Evolutionary conservation across 2,797 vertebrate genomes (phyloP).

Genomic region (Otolemur crassicaudatus): DNA sequence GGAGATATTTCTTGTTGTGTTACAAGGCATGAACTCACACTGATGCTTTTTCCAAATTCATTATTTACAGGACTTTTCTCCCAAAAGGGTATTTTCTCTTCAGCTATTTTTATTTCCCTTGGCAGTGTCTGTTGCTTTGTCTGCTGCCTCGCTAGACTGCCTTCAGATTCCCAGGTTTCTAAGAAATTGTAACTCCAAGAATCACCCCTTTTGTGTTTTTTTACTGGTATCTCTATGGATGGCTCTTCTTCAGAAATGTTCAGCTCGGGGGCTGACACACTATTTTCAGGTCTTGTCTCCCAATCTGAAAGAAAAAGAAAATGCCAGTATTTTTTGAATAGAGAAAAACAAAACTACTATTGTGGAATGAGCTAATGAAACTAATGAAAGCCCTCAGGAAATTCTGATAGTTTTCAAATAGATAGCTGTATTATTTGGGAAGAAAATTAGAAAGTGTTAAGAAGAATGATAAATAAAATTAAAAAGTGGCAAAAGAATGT

Average conservation of each 20-base stretch:
- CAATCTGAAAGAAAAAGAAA: conserved; percentile 75
- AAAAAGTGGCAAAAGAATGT: neutral
- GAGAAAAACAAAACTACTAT: neutral
- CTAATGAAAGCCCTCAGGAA: neutral
- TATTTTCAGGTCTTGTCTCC: conserved; percentile 36
- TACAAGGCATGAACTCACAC: conserved; percentile 3
- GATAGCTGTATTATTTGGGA: neutral
- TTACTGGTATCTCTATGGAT: neutral
- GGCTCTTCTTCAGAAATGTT: neutral
- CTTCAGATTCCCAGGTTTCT: neutral
- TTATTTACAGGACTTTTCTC: conserved; percentile 42
- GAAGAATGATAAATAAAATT: neutral
- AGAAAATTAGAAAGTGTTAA: neutral
- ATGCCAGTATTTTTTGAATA: neutral
- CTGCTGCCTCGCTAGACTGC: conserved; percentile 12
- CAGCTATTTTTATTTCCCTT: neutral
- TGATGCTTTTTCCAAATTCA: conserved; percentile 40
- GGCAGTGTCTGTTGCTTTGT: neutral
- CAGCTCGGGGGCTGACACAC: neutral
- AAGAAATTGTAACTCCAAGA: neutral
- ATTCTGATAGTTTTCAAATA: conserved; percentile 15
- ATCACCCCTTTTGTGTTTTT: neutral
- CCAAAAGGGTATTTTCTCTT: neutral
- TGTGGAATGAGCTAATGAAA: neutral
- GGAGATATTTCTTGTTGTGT: conserved; percentile 52